phyloP scores from a whole-genome alignment of 2,797 vertebrate species.

The Avahi laniger region DNA sequence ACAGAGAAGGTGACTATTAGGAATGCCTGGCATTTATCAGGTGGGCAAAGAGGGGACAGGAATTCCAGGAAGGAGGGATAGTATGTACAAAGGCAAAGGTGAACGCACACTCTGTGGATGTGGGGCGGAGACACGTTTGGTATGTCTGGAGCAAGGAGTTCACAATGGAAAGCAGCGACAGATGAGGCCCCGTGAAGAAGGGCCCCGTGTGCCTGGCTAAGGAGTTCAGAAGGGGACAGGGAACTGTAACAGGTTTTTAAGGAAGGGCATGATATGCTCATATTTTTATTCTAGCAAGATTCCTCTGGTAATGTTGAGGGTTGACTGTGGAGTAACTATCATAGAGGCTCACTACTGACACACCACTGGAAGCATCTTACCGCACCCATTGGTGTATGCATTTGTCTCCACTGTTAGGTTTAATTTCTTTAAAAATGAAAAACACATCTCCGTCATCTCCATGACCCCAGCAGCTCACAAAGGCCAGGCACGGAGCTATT shows the following conservation, averaged over 20 bases:
- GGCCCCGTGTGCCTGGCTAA: not conserved
- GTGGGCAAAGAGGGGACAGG: not conserved
- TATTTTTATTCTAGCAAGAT: not conserved
- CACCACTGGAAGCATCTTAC: not conserved
- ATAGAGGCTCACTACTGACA: not conserved
- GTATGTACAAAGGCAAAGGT: not conserved
- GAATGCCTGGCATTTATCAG: not conserved
- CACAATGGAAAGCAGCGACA: not conserved
- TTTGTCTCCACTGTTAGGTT: not conserved
- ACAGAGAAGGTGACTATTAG: not conserved
- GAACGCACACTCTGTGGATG: not conserved
- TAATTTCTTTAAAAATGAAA: not conserved
- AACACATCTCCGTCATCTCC: not conserved
- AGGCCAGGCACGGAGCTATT: not conserved
- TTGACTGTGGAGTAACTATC: not conserved
- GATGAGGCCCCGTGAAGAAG: not conserved
- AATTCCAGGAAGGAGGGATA: not conserved
- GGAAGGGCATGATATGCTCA: not conserved
- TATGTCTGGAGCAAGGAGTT: not conserved
- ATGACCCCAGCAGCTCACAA: not conserved
- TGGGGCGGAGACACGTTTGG: not conserved
- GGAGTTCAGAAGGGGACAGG: not conserved
- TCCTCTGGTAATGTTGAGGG: not conserved
- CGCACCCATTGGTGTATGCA: not conserved
- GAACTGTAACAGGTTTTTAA: not conserved